These are phyloP conservation scores for Poeciliopsis gracilis DNA, from an alignment of 2,797 vertebrate genomes.

Conservation along the genomic window DNA sequence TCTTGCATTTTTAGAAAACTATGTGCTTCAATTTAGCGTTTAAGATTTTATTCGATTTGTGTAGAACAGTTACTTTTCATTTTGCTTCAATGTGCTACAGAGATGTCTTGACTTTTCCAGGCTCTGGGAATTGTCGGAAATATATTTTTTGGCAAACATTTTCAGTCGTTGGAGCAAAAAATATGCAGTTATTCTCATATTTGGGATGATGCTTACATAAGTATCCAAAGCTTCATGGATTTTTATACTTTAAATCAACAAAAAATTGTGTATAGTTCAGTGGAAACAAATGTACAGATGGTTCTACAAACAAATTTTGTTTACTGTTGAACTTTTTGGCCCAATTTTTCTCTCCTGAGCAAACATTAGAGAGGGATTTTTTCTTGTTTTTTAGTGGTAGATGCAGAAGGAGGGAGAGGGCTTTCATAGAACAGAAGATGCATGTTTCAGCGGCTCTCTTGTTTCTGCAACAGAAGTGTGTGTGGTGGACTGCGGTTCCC, in stretches of 20 bases:
- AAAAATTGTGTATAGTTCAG: neutral
- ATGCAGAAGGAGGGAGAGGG: slow-evolving; percentile 10
- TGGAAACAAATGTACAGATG: neutral
- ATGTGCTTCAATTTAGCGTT: neutral
- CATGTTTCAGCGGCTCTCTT: slow-evolving; percentile 43
- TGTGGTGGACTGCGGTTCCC: slow-evolving; percentile 89
- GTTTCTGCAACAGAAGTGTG: slow-evolving; percentile 86
- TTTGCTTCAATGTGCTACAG: neutral
- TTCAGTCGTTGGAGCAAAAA: slow-evolving; percentile 16
- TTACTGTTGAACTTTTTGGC: slow-evolving; percentile 52
- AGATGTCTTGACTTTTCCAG: neutral
- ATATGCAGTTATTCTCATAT: neutral
- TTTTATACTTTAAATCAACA: neutral
- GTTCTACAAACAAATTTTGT: slow-evolving; percentile 24
- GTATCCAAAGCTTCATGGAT: neutral
- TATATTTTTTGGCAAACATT: slow-evolving; percentile 14
- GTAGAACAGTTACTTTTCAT: slow-evolving; percentile 4
- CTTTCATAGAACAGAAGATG: slow-evolving; percentile 30
- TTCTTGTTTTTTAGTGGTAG: slow-evolving; percentile 6
- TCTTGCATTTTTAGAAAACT: slow-evolving; percentile 5
- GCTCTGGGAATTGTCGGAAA: slow-evolving; percentile 18
- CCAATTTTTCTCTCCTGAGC: slow-evolving; percentile 46
- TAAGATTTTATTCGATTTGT: neutral
- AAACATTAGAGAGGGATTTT: slow-evolving; percentile 40
- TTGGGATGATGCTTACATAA: neutral